Evolutionary conservation across 2,888 invertebrate species (phyloP).

Genomic region (Escarpia spicata): DNA sequence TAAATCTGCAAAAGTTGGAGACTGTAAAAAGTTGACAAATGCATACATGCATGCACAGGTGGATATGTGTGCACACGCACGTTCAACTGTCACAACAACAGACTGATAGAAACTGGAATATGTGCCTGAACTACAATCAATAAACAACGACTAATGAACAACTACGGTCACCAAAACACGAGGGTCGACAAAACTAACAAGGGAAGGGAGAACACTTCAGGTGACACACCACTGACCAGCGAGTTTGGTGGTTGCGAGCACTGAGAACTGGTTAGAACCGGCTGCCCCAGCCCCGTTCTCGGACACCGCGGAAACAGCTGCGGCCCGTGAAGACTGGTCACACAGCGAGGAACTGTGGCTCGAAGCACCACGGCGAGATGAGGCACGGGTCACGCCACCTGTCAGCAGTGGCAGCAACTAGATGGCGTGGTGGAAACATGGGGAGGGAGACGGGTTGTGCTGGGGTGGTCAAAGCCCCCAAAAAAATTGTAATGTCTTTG

Average conservation of each 20-base stretch:
- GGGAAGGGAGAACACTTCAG: background rate
- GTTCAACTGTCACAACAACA: background rate
- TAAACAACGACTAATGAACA: background rate
- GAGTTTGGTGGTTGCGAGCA: background rate
- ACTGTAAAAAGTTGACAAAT: background rate
- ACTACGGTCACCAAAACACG: background rate
- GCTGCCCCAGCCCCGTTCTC: background rate
- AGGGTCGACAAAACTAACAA: background rate
- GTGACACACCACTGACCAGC: background rate
- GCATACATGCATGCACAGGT: background rate
- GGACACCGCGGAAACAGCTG: background rate
- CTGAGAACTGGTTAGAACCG: slow-evolving; percentile 9
- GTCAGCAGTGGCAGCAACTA: background rate
- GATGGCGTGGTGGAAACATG: background rate
- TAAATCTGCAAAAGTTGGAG: too few species aligned
- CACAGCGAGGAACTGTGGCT: background rate
- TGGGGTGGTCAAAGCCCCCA: background rate
- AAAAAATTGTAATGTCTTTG: background rate
- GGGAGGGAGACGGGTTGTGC: background rate
- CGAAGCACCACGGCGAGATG: background rate
- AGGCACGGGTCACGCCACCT: background rate
- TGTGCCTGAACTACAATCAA: background rate
- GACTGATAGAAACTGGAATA: background rate
- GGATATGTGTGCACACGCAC: background rate
- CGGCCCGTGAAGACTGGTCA: background rate